Conservation (phyloP, 2,113 vertebrate species). For the Polypterus senegalus region DNA sequence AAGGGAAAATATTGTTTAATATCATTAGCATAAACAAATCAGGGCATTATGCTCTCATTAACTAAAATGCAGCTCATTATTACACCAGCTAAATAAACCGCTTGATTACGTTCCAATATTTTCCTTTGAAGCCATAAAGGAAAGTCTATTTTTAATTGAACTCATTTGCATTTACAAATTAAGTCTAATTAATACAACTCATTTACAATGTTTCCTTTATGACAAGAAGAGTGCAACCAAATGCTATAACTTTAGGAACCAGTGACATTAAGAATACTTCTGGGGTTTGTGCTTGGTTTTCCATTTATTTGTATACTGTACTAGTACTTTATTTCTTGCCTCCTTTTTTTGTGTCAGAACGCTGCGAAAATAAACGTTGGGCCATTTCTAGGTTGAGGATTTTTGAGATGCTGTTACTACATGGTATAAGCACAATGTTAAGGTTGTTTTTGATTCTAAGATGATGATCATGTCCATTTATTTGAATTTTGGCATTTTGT, state of each 20-base stretch:
- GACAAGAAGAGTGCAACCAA: conserved; percentile 14
- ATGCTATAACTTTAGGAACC: conserved; percentile 14
- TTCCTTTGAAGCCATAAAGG: conserved; percentile 44
- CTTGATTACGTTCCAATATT: conserved; percentile 45
- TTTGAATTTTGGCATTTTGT: no score
- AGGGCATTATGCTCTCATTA: conserved; percentile 56
- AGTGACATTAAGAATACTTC: no score
- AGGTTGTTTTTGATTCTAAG: no score
- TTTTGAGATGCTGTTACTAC: no score
- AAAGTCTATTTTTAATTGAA: conserved; percentile 54
- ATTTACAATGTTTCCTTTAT: conserved; percentile 38
- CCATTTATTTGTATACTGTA: no score
- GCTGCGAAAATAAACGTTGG: no score
- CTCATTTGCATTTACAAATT: conserved; percentile 61
- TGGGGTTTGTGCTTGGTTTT: no score
- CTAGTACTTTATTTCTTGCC: no score
- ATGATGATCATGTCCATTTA: no score
- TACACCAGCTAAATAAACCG: conserved; percentile 52
- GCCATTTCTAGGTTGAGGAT: no score
- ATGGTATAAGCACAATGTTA: no score
- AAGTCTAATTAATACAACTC: conserved; percentile 54
- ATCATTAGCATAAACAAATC: conserved; percentile 67
- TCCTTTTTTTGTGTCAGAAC: no score
- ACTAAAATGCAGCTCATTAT: conserved; percentile 53
- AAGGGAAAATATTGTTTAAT: conserved; percentile 54